Conservation (phyloP, 2,113 vertebrate genomes). For the Caranx melampygus region DNA sequence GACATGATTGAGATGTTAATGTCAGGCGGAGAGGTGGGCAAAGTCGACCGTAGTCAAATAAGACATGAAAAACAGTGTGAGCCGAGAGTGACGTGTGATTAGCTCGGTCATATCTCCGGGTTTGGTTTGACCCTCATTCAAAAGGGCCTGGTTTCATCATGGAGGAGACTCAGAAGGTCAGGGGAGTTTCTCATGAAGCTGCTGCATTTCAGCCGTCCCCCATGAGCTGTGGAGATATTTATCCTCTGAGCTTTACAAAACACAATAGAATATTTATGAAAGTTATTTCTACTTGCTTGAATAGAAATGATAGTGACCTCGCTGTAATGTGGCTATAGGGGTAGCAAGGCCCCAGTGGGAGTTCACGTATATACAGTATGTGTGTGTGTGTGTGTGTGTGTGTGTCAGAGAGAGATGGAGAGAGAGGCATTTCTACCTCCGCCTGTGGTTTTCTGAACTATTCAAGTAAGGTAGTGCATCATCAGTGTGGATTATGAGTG, state of each 20-base stretch:
- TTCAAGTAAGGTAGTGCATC: slow-evolving; percentile 10
- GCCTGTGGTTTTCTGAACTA: slow-evolving; percentile 8
- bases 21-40: slow-evolving; percentile 3
- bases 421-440: not conserved
- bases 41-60: slow-evolving; percentile 3
- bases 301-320: slow-evolving; percentile 53
- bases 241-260: slow-evolving; percentile 40
- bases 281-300: slow-evolving; percentile 61
- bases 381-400: slow-evolving; percentile 14
- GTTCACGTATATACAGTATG: not conserved
- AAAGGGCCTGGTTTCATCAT: slow-evolving; percentile 6
- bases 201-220: slow-evolving; percentile 17
- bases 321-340: slow-evolving; percentile 31
- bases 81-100: slow-evolving; percentile 2
- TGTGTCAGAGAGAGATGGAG: slow-evolving; percentile 6
- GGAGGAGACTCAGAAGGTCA: slow-evolving; percentile 45
- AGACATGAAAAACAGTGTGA: slow-evolving; percentile 6
- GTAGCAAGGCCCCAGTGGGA: not conserved
- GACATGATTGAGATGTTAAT: slow-evolving; percentile 42
- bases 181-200: slow-evolving; percentile 25
- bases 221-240: slow-evolving; percentile 33
- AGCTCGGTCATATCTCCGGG: not conserved
- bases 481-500: not conserved
- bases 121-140: slow-evolving; percentile 8
- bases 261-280: slow-evolving; percentile 75